A percentile compares a stretch with the other conserved stretches of the same genome.
These are phyloP conservation scores for Serrognathus titanus DNA, from an alignment of 2,888 invertebrate species.

Conservation along the genomic window DNA sequence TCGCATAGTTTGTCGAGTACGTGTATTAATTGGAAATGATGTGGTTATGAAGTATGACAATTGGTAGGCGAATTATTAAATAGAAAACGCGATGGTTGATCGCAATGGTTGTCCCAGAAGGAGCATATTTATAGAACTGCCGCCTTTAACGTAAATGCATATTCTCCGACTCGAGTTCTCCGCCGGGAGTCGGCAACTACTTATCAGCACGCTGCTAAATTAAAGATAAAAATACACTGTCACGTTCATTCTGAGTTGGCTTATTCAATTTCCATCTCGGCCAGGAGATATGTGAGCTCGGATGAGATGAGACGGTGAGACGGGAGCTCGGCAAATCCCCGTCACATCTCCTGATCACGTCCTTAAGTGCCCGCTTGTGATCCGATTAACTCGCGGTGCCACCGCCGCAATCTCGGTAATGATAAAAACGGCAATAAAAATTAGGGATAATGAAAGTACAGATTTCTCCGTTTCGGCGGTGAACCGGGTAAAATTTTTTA, in stretches of 20 bases:
- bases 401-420: slow-evolving; percentile 50
- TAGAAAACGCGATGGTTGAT: no score
- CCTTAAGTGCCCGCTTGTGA: slow-evolving; percentile 48
- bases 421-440: slow-evolving; percentile 52
- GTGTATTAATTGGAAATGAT: no score
- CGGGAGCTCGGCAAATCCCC: slow-evolving; percentile 41
- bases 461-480: slow-evolving; percentile 17
- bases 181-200: slow-evolving; percentile 35
- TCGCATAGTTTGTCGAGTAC: no score
- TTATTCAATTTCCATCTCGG: slow-evolving; percentile 48
- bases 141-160: slow-evolving; percentile 36
- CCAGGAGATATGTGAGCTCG: slow-evolving; percentile 40
- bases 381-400: slow-evolving; percentile 47
- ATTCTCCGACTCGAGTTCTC: slow-evolving; percentile 33
- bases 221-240: slow-evolving; percentile 51
- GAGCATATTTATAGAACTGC: not conserved
- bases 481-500: slow-evolving; percentile 60
- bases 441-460: slow-evolving; percentile 47
- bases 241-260: slow-evolving; percentile 48
- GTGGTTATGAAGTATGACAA: no score
- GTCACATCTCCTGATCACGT: slow-evolving; percentile 47
- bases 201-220: slow-evolving; percentile 49
- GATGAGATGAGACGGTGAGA: slow-evolving; percentile 38
- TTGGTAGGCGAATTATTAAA: no score
- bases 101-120: no score